Evolutionary conservation across 2,888 invertebrate genomes (phyloP).

Genomic region (Smittia sp.): DNA sequence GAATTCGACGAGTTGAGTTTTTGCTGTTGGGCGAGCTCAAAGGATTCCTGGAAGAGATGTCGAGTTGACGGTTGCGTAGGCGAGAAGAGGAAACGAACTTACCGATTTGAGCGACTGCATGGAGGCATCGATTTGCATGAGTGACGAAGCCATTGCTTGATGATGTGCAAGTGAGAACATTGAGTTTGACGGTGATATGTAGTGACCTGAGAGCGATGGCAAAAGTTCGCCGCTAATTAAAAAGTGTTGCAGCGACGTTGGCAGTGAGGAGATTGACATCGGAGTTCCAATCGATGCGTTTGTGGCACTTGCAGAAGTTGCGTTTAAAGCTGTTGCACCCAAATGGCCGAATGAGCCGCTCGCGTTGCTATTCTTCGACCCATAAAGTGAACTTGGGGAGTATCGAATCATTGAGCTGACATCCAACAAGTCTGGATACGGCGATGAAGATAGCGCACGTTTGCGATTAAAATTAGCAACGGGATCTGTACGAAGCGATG

Average conservation of each 20-base stretch:
- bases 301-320: constrained; percentile 56
- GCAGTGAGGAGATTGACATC: constrained; percentile 52
- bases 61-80: not conserved
- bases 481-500: constrained; percentile 50
- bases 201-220: constrained; percentile 46
- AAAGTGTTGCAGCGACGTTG: constrained; percentile 52
- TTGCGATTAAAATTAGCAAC: constrained; percentile 73
- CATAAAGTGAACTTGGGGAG: constrained; percentile 86
- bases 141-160: constrained; percentile 43
- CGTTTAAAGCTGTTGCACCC: constrained; percentile 44
- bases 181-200: constrained; percentile 46
- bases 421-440: constrained; percentile 93
- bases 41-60: not conserved
- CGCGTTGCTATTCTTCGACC: constrained; percentile 82
- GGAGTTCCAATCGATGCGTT: constrained; percentile 44
- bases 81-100: not conserved
- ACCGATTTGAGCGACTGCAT: constrained; percentile 40
- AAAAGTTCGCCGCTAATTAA: constrained; percentile 44
- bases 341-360: constrained; percentile 97
- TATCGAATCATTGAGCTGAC: constrained; percentile 94
- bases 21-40: not conserved
- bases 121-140: constrained; percentile 38
- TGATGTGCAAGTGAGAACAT: constrained; percentile 51
- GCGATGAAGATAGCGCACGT: constrained; percentile 89
- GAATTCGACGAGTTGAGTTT: constrained; percentile 18